Percentiles rank a stretch among this genome's conserved stretches.
phyloP scores from a whole-genome alignment of 2,797 vertebrate species.

The Paedocypris micromegethes region DNA sequence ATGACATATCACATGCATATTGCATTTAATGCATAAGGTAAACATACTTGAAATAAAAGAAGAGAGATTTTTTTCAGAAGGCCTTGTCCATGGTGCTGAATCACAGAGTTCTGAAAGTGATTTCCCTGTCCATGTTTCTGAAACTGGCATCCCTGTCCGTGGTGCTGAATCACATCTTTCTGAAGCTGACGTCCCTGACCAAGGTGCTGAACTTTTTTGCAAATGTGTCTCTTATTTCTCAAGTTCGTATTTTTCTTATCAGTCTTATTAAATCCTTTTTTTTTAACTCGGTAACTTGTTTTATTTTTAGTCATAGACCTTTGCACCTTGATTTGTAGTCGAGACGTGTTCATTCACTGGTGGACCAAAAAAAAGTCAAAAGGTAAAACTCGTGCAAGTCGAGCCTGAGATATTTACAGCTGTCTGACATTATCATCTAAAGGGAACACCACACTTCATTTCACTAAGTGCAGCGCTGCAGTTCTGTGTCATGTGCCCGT shows the following conservation, averaged over 20 bases:
- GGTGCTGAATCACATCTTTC: constrained; percentile 2
- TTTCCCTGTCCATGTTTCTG: constrained; percentile 13
- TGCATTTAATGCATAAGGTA: too few relatives aligned
- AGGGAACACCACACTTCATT: constrained; percentile 8
- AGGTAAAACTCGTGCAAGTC: too few relatives aligned
- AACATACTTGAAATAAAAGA: constrained; percentile 25
- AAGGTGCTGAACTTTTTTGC: too few relatives aligned
- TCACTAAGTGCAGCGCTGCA: constrained; percentile 23
- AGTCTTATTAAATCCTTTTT: too few relatives aligned
- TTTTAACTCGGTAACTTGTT: too few relatives aligned
- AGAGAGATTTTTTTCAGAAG: neutral
- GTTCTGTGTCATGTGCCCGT: constrained; percentile 22
- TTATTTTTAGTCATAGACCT: too few relatives aligned
- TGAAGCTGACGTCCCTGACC: too few relatives aligned
- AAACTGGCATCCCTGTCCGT: neutral
- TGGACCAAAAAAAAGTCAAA: too few relatives aligned
- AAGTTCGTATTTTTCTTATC: too few relatives aligned
- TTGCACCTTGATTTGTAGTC: too few relatives aligned
- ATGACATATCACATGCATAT: neutral
- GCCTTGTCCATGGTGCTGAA: constrained; percentile 2
- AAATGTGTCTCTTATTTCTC: too few relatives aligned
- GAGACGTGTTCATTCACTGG: too few relatives aligned
- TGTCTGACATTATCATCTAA: constrained; percentile 4
- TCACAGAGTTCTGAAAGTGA: constrained; percentile 3
- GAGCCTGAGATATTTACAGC: constrained; percentile 9